Base-by-base conservation (phyloP, 2,113 vertebrate genomes). In the Dasyurus viverrinus region DNA sequence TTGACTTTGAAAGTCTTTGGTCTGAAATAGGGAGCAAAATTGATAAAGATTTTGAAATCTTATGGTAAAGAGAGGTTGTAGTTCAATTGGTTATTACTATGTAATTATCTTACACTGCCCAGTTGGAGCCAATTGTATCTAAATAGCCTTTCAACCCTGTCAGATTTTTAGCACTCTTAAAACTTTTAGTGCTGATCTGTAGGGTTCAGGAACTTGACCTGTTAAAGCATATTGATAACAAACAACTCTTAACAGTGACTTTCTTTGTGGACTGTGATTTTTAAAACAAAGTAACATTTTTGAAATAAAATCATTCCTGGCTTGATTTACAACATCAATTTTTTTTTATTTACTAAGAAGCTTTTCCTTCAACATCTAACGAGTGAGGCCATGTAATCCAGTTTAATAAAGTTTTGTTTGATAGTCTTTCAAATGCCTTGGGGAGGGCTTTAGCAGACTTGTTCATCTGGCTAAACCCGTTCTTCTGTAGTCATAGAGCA, bases 391-490 rank as follows among this genome's bases (percentile, higher is more conserved):
- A 97, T 96, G 97, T 98, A 98, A 98, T 98, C 97, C 94, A 96
- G 98, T 98, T 99, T 98, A 98, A 98, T 99, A 98, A 98, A 98
- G 98, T 98, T 98, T 98, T 98, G 98, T 99, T 98, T 99, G 98
- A 99, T 99, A 98, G 96, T 98, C 98, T 98, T 98, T 98, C 98
- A 98, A 97, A 97, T 98, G 98, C 98, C 99, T 98, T 96, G 92
- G 96, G 96, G 97, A 97, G 95, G 98, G 98, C 97, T 98, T 96
- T 93, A 95, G 96, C 96, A 97, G 97, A 98, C 99, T 98, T 95
- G 99, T 98, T 99, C 97, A 97, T 99, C 99, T 98, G 98, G 99
- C 98, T 98, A 98, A 98, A 99, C 99, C 97, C 94, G 99, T 99
- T 99, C 98, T 98, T 98, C 98, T 98, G 98, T 98, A 98, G 99